Base-by-base conservation (phyloP, 2,888 invertebrate genomes). In the Heliothis peltigera region DNA sequence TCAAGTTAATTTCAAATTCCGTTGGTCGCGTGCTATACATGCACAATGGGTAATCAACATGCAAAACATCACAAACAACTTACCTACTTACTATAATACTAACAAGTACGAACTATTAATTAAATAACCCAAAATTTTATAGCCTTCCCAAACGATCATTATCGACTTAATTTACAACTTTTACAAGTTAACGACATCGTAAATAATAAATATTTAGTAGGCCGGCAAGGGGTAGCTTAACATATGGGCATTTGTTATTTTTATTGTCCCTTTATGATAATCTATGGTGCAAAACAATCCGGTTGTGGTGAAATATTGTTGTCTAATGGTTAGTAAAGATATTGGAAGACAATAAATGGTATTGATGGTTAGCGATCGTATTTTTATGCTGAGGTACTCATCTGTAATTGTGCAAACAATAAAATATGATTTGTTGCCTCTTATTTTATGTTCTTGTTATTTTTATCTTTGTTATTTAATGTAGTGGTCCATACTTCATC, bases 111-210 rank as follows among this genome's bases (percentile, higher is more conserved):
- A 52, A 65, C 66, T 64, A 82, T 74, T 74, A 82, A 83, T 83
- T 77, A 83, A 85, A 79, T 78, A 75, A 76, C 72, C 80, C 67
- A 80, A 80, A 80, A 76, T 79, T 77, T 79, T 81, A 85, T 80
- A 73, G 76, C 76, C 62, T 65, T 75, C 73, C 70, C 83, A 75
- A 77, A 80, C n/a, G 84, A 83, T 85, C 78, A 77, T 79, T 84
- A 90, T 91, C 91, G 67, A 51, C 28, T 67, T 87, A 88, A 89
- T 89, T 90, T 90, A 90, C 87, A 83, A 84, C 86, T 86, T 85
- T 84, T 82, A 88, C 89, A 86, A 83, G 86, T 87, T 90, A 89
- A 90, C 89, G 89, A 88, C 86, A 84, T 86, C 86, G 74, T 90
- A 89, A 90, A 89, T 90, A 81, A 86, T 75, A 71, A 60, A 69